phyloP scores from a whole-genome alignment of 1,140 invertebrate genomes.

The Drosophila jambulina region DNA sequence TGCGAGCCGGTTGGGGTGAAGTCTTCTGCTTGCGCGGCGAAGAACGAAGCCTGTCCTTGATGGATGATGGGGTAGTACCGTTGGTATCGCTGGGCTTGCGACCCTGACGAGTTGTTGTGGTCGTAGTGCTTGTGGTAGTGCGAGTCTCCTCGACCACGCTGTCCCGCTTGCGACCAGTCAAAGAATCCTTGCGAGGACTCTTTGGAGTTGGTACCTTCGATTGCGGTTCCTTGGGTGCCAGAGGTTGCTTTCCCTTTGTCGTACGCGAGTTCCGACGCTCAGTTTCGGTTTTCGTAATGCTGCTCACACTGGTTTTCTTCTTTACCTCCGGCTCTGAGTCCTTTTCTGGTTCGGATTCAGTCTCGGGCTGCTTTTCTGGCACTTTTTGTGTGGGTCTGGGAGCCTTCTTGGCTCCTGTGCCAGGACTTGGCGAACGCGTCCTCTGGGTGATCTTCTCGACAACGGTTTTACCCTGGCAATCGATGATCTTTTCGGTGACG shows the following conservation, averaged over 20 bases:
- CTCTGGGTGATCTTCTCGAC: conserved; percentile 18
- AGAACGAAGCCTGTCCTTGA: conserved; percentile 77
- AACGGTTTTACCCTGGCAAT: conserved; percentile 56
- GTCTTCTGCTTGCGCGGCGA: conserved; percentile 68
- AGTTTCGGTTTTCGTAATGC: conserved; percentile 38
- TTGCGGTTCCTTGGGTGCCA: conserved; percentile 11
- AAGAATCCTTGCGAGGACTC: conserved; percentile 61
- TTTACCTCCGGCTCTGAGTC: conserved; percentile 37
- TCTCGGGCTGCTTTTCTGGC: conserved; percentile 5
- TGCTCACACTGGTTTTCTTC: conserved; percentile 17
- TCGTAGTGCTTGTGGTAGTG: conserved; percentile 42
- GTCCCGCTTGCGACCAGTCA: conserved; percentile 52
- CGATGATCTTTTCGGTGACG: conserved; percentile 64
- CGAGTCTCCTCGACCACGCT: conserved; percentile 57
- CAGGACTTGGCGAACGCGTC: conserved; percentile 16
- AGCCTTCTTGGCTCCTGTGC: conserved; percentile 3
- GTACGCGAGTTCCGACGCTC: conserved; percentile 61
- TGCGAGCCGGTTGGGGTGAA: conserved; percentile 18
- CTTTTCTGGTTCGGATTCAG: conserved; percentile 35
- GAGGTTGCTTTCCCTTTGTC: conserved; percentile 32
- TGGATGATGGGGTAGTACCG: conserved; percentile 18
- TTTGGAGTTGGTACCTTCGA: conserved; percentile 31
- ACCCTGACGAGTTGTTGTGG: conserved; percentile 19
- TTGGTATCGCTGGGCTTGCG: conserved; percentile 43
- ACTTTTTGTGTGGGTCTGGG: conserved; percentile 1